Conservation (phyloP, 2,888 invertebrate genomes). For the Epirrita christyi region DNA sequence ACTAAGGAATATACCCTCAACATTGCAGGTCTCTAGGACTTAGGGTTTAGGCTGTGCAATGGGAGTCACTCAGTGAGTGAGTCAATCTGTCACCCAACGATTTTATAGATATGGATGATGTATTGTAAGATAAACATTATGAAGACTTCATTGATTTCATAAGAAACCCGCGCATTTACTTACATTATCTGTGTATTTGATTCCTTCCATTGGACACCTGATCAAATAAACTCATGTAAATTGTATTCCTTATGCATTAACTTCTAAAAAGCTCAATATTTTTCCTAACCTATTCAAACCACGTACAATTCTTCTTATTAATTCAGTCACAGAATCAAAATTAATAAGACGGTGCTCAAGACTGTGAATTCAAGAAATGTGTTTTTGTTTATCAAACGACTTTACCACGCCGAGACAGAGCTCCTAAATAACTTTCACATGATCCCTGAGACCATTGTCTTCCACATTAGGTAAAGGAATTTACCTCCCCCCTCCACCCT, state of each 20-base stretch:
- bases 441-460: conserved; percentile 73
- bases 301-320: conserved; percentile 19
- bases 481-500: conserved; percentile 44
- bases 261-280: conserved; percentile 7
- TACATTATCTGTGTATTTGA: conserved; percentile 13
- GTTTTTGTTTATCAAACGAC: conserved; percentile 37
- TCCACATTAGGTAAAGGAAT: conserved; percentile 81
- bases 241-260: background rate
- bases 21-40: too few species aligned
- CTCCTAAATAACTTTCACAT: conserved; percentile 63
- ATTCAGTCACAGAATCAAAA: conserved; percentile 13
- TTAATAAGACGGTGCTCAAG: background rate
- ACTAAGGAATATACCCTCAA: too few species aligned
- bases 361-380: conserved; percentile 13
- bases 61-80: too few species aligned
- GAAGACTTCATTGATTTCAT: background rate
- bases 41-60: too few species aligned
- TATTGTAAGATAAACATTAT: background rate
- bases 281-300: conserved; percentile 20
- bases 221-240: conserved; percentile 29
- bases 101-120: too few species aligned
- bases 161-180: background rate
- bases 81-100: too few species aligned
- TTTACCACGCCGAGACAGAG: conserved; percentile 29
- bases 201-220: conserved; percentile 34